phyloP scores from a whole-genome alignment of 30 jellyfish, hydroid and myxozoan genomes.

The Clytia hemisphaerica region DNA sequence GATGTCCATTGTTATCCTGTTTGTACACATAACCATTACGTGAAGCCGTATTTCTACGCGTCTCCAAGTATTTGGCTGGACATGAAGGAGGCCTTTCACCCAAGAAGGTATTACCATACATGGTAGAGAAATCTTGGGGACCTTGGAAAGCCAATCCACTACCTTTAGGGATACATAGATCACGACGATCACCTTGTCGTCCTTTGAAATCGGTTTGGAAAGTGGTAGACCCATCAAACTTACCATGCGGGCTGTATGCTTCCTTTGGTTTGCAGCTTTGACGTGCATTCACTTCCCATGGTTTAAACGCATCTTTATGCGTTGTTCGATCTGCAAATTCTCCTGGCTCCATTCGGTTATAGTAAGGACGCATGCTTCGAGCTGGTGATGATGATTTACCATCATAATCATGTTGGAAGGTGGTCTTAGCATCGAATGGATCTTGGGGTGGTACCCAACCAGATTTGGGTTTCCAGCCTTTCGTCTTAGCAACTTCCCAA shows the following conservation, averaged over 20 bases:
- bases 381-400: conserved; percentile 60
- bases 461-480: conserved; percentile 70
- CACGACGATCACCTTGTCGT: conserved; percentile 43
- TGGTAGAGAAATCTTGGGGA: conserved; percentile 68
- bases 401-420: conserved; percentile 76
- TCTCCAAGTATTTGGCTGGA: conserved; percentile 79
- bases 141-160: conserved; percentile 60
- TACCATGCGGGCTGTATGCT: conserved; percentile 72
- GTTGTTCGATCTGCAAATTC: conserved; percentile 75
- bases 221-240: conserved; percentile 89
- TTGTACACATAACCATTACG: conserved; percentile 53
- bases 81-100: conserved; percentile 59
- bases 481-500: conserved; percentile 60
- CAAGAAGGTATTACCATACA: conserved; percentile 47
- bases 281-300: conserved; percentile 68
- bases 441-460: conserved; percentile 77
- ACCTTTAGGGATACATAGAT: conserved; percentile 70
- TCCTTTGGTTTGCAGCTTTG: conserved; percentile 46
- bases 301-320: conserved; percentile 86
- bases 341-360: conserved; percentile 48
- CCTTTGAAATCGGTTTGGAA: conserved; percentile 67
- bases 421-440: conserved; percentile 62
- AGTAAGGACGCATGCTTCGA: conserved; percentile 74
- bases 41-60: conserved; percentile 13
- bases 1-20: conserved; percentile 79